A percentile compares a stretch with the other conserved stretches of the same genome.
These are phyloP conservation scores for Plecotus auritus DNA, from an alignment of 2,113 vertebrate species.

Conservation along the genomic window DNA sequence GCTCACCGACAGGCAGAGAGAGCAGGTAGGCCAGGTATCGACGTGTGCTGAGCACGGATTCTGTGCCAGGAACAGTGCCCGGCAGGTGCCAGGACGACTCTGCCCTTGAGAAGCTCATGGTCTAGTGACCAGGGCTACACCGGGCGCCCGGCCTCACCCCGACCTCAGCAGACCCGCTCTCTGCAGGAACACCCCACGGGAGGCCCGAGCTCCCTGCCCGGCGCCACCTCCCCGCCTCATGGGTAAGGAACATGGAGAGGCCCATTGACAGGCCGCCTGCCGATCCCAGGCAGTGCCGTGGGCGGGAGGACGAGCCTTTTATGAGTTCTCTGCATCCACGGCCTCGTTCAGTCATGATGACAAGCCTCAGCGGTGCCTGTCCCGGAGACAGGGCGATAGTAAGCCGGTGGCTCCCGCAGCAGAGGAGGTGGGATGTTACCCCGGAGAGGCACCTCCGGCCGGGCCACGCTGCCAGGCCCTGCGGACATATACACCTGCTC, in stretches of 20 bases:
- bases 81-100: background rate
- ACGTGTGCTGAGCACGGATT: background rate
- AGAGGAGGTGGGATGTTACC: background rate
- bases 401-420: too few relatives aligned
- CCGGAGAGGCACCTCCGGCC: background rate
- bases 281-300: background rate
- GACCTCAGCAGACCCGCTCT: background rate
- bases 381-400: too few relatives aligned
- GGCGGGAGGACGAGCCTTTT: background rate
- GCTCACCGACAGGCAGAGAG: background rate
- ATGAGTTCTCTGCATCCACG: background rate
- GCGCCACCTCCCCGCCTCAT: too few relatives aligned
- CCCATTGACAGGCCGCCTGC: background rate
- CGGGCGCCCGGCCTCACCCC: background rate
- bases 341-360: background rate
- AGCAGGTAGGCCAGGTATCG: background rate
- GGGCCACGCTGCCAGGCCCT: background rate
- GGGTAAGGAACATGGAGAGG: too few relatives aligned
- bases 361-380: background rate
- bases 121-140: background rate
- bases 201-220: background rate
- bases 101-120: background rate
- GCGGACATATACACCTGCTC: background rate
- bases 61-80: background rate
- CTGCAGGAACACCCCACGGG: background rate